Conservation (phyloP, 1,140 invertebrate genomes). For the Ceratina japonica region DNA sequence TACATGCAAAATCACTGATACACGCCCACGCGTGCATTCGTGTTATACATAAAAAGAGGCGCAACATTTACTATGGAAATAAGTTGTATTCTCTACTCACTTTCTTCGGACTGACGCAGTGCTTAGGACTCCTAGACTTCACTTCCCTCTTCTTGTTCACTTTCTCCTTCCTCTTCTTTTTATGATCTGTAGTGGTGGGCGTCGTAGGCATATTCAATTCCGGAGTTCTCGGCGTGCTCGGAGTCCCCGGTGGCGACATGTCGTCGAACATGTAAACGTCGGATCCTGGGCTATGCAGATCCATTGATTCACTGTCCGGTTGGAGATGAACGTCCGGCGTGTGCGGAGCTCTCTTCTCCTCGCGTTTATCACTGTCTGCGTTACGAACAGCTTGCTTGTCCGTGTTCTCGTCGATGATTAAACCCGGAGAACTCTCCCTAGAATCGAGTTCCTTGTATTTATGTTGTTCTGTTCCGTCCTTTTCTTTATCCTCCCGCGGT, state of each 20-base stretch:
- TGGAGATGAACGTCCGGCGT: constrained; percentile 76
- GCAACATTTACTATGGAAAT: neutral
- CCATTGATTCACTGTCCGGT: constrained; percentile 66
- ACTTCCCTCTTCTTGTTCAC: constrained; percentile 84
- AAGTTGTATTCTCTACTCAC: constrained; percentile 43
- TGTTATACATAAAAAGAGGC: constrained; percentile 6
- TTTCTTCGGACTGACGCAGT: constrained; percentile 70
- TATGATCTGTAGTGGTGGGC: constrained; percentile 63
- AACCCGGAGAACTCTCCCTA: constrained; percentile 76
- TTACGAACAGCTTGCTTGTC: constrained; percentile 59
- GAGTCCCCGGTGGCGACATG: constrained; percentile 81
- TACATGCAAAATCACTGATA: neutral
- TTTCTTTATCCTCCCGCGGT: constrained; percentile 82
- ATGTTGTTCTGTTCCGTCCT: constrained; percentile 79
- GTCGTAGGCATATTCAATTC: constrained; percentile 77
- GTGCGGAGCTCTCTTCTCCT: constrained; percentile 71
- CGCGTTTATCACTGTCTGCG: constrained; percentile 65
- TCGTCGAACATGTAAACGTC: constrained; percentile 78
- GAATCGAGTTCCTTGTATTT: constrained; percentile 77
- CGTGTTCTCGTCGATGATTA: constrained; percentile 76
- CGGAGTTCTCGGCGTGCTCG: constrained; percentile 81
- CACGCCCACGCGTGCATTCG: constrained; percentile 16
- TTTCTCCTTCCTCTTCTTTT: constrained; percentile 82
- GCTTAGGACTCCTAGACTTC: constrained; percentile 77
- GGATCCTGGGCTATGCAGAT: constrained; percentile 67